Conservation (phyloP, 2,797 vertebrate species). For the Haliaeetus vocifer region DNA sequence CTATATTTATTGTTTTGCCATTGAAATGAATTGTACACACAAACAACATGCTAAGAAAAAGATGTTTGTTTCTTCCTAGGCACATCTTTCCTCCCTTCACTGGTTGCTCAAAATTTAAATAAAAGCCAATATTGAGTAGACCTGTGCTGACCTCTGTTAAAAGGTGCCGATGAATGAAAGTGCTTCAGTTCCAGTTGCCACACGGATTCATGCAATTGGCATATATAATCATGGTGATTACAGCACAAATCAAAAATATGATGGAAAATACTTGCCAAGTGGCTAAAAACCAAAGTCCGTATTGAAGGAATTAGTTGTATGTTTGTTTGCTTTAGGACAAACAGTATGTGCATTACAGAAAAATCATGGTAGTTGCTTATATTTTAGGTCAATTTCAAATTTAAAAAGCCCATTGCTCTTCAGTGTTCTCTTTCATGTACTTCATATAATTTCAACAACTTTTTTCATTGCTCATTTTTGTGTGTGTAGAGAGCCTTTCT, state of each 20-base stretch:
- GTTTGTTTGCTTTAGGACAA: not conserved
- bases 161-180: not conserved
- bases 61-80: not conserved
- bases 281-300: not conserved
- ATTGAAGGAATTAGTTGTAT: not conserved
- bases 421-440: not conserved
- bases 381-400: not conserved
- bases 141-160: not conserved
- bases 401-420: not conserved
- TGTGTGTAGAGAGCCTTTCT: not conserved
- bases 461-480: not conserved
- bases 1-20: not conserved
- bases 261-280: not conserved
- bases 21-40: not conserved
- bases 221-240: not conserved
- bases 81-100: not conserved
- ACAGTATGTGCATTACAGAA: not conserved
- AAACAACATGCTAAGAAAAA: not conserved
- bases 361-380: not conserved
- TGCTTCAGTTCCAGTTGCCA: not conserved
- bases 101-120: not conserved
- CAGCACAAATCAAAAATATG: not conserved
- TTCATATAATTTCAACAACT: not conserved
- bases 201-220: not conserved
- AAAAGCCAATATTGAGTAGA: not conserved